Evolutionary conservation across 1,140 invertebrate species (phyloP).

Genomic region (Aplysia californica): DNA sequence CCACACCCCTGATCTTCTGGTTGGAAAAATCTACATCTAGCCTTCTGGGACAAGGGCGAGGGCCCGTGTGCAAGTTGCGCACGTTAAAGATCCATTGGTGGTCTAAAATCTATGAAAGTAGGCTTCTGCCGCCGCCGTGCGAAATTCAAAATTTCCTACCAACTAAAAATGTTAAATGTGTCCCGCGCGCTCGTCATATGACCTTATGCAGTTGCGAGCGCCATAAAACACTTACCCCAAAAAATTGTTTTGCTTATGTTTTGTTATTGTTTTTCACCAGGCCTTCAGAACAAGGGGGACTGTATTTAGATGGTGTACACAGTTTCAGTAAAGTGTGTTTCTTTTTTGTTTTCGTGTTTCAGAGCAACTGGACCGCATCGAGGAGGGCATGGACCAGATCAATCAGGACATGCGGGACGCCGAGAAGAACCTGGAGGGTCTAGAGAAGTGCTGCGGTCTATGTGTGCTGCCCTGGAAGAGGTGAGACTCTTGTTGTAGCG

Average conservation of each 20-base stretch:
- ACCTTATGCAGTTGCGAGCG: too few species aligned
- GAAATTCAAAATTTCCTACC: too few species aligned
- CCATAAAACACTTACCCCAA: too few species aligned
- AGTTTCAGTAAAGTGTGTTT: not conserved
- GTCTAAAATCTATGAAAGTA: too few species aligned
- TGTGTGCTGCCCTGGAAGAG: slow-evolving; percentile 98
- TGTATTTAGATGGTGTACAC: not conserved
- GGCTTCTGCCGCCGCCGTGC: too few species aligned
- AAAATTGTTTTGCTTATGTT: not conserved
- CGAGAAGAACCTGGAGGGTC: slow-evolving; percentile 98
- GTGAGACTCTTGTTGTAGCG: slow-evolving; percentile 74
- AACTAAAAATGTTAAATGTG: too few species aligned
- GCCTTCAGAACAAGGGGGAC: not conserved
- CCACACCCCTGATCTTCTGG: too few species aligned
- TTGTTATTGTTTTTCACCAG: not conserved
- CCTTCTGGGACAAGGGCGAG: too few species aligned
- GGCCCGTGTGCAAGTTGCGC: too few species aligned
- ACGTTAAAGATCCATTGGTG: too few species aligned
- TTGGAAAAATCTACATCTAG: too few species aligned
- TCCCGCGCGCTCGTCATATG: too few species aligned
- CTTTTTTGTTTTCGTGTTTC: slow-evolving; percentile 25
- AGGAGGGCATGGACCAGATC: slow-evolving; percentile 99
- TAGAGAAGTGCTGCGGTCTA: slow-evolving; percentile 99
- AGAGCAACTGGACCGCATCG: slow-evolving; percentile 99
- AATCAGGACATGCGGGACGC: slow-evolving; percentile 99